These are phyloP conservation scores for Coturnix japonica DNA, from an alignment of 2,113 vertebrate genomes.

Conservation along the genomic window DNA sequence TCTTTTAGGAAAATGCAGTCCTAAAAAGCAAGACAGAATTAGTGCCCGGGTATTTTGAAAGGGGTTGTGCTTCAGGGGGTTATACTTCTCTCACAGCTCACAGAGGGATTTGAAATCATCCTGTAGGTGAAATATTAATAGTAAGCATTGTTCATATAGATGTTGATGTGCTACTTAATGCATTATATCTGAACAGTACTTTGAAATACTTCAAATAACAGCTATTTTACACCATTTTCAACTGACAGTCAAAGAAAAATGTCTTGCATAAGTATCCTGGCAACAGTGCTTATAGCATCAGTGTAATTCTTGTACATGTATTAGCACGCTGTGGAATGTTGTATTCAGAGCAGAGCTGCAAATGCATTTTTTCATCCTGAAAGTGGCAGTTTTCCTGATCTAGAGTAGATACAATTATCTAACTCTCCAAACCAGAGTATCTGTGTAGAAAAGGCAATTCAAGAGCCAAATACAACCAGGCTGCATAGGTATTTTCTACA, in stretches of 20 bases:
- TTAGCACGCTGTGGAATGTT: slow-evolving; percentile 11
- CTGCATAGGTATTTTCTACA: not conserved
- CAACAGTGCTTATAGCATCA: slow-evolving; percentile 50
- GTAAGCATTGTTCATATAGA: slow-evolving; percentile 53
- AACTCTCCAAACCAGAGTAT: not conserved
- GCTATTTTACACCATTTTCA: slow-evolving; percentile 65
- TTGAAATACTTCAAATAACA: slow-evolving; percentile 65
- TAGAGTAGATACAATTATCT: not conserved
- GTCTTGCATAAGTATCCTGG: slow-evolving; percentile 70
- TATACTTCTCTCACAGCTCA: slow-evolving; percentile 3
- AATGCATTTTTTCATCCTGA: slow-evolving; percentile 1
- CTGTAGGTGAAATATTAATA: slow-evolving; percentile 50
- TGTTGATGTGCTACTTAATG: slow-evolving; percentile 46
- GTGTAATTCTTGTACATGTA: slow-evolving; percentile 41
- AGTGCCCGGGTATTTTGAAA: slow-evolving; percentile 12
- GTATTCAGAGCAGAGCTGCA: not conserved
- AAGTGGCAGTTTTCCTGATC: not conserved
- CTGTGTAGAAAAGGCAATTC: not conserved
- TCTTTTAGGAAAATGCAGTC: not conserved
- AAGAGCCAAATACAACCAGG: not conserved
- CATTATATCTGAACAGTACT: slow-evolving; percentile 35
- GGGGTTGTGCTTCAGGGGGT: not conserved
- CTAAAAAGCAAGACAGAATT: slow-evolving; percentile 20
- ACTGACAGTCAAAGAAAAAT: slow-evolving; percentile 55
- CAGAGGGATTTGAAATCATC: slow-evolving; percentile 10